Evolutionary conservation across 2,797 vertebrate genomes (phyloP), one percentile per base, ranked within the genome.

Genomic region (Geotrypetes seraphini): DNA sequence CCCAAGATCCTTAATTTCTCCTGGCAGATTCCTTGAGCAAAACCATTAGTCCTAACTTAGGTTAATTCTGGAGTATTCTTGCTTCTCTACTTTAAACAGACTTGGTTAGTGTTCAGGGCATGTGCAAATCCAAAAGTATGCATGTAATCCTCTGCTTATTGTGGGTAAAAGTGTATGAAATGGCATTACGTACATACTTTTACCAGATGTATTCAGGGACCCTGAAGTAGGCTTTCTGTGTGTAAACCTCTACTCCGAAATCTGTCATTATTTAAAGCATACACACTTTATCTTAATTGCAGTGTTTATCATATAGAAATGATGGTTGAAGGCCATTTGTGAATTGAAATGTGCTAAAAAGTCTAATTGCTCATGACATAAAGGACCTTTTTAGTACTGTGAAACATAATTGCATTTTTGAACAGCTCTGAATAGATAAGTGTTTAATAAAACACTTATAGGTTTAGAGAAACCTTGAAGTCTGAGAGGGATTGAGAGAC

Each of bases 361-460:
- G 57, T 42, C 54, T 60, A 66, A 64, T 70, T 70, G 66, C 56
- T 39, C 36, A 38, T 56, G 60, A 53, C 63, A 64, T 60, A 48
- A 48, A 61, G 67, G 66, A 67, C 55, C 43, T 33, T 57, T 39
- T 68, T 64, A 53, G 50, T 58, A 37, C 47, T 47, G 46, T 53
- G 60, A 60, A 68, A 48, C 54, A 49, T 69, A 71, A 66, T 69
- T 64, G 52, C 34, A 28, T 66, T 60, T 57, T 42, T 41, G 57
- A 59, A 58, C 59, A 64, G 53, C 29, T 51, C 40, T 27, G 44
- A 54, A 39, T 25, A 39, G 60, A 59, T 66, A 70, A 64, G 46
- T 47, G 47, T 53, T 66, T 26, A 39, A 49, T 30, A 34, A 47
- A 50, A 51, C 41, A 24, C 44, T 59, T 37, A 44, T 63, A 16